Evolutionary conservation across 2,797 vertebrate species (phyloP), one percentile per base, ranked within the genome.

Genomic region (Tarsius wallacei): DNA sequence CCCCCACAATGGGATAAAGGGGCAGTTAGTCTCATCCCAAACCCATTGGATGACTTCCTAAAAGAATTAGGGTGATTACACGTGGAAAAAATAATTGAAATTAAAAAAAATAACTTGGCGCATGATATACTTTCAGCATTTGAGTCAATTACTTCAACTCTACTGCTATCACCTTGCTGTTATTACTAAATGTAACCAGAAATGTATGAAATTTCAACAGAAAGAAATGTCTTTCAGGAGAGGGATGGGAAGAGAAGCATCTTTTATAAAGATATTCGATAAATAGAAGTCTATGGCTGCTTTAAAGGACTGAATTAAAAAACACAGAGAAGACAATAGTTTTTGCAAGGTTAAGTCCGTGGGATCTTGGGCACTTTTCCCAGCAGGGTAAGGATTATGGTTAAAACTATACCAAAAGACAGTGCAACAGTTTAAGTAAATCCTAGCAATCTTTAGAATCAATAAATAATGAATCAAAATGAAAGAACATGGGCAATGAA

Each of bases 391-490:
- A 1, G n/a, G 94, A 93, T 3, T 49, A n/a, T 26, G 80, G 91
- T 74, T 91, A 86, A 63, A 83, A n/a, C 55, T 81, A 70, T 42
- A 78, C 0, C 68, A 49, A 66, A 96, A 86, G 83, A 63, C 57
- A 59, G 36, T 70, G 90, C 93, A 88, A 88, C 12, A 68, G 31
- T 59, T 74, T 73, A 96, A 90, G 90, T 96, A 97, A 97, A 97
- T 96, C 96, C 64, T 82, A 96, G 87, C 89, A 64, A 36, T 85
- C 64, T 42, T 87, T 3, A 61, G 74, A 82, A 49, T 84, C 49
- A 93, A 71, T 92, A 80, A 97, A 33, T 19, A 49, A 90, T 87
- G 93, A 94, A 71, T 76, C 64, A 63, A 47, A 96, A 84, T 88
- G 33, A 95, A 91, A 98, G 90, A 77, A 87, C 53, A 5, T 92